Evolutionary conservation across 2,113 vertebrate species (phyloP).

Genomic region (Morphnarchus princeps): DNA sequence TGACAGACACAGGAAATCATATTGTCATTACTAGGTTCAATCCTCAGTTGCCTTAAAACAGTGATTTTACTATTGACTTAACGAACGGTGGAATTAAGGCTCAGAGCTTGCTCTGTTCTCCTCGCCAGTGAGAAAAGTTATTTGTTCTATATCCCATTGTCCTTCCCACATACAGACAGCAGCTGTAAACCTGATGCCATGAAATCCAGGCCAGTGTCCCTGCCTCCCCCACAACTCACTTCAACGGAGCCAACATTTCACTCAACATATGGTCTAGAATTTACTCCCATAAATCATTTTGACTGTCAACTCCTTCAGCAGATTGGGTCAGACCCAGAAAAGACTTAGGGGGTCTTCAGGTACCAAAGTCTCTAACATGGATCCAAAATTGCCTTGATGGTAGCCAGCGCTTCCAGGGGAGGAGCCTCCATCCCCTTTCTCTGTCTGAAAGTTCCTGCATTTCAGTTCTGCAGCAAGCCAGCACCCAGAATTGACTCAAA

Average conservation of each 20-base stretch:
- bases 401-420: not conserved
- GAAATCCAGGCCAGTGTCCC: not conserved
- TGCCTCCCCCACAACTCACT: not conserved
- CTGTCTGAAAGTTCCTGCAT: fast-evolving
- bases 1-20: not conserved
- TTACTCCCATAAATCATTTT: conserved; percentile 21
- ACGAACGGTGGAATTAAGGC: not conserved
- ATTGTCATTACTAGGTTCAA: not conserved
- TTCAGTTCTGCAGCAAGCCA: not conserved
- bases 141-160: not conserved
- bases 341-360: conserved; percentile 4
- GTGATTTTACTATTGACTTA: not conserved
- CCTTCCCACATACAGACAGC: not conserved
- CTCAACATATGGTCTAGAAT: conserved; percentile 20
- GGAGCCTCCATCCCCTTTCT: not conserved
- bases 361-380: not conserved
- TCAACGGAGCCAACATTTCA: not conserved
- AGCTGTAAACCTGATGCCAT: conserved; percentile 20
- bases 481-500: not conserved
- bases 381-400: not conserved
- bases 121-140: not conserved
- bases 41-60: not conserved
- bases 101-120: not conserved
- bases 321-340: not conserved
- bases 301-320: conserved; percentile 29